Conservation (phyloP, 1,140 invertebrate species). For the Bradysia coprophila region DNA sequence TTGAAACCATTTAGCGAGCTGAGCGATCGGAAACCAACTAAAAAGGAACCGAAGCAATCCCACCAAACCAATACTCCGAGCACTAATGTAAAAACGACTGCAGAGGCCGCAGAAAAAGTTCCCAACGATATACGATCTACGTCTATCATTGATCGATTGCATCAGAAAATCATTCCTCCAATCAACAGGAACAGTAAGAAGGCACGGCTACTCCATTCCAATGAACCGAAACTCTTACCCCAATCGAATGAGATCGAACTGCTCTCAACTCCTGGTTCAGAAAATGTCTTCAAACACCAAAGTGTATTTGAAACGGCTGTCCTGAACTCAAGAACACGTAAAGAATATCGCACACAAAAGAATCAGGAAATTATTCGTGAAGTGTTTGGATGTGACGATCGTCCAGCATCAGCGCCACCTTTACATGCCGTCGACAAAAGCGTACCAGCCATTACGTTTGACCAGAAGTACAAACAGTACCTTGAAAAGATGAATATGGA, state of each 20-base stretch:
- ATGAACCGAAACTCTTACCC: constrained; percentile 1
- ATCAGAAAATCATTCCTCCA: constrained; percentile 10
- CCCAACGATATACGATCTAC: constrained; percentile 4
- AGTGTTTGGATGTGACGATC: constrained; percentile 48
- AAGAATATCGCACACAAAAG: constrained; percentile 53
- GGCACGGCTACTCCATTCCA: neutral
- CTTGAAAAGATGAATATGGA: constrained; percentile 21
- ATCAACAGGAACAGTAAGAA: neutral
- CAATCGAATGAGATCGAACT: constrained; percentile 31
- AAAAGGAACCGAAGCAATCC: constrained; percentile 11
- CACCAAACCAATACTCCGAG: neutral
- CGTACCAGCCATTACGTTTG: constrained; percentile 13
- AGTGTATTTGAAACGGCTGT: constrained; percentile 50
- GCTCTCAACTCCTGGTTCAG: constrained; percentile 33
- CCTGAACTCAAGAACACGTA: constrained; percentile 51
- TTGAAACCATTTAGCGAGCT: constrained; percentile 9
- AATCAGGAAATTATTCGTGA: constrained; percentile 58
- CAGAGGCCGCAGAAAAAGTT: neutral
- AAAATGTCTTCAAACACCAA: constrained; percentile 17
- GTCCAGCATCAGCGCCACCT: constrained; percentile 43
- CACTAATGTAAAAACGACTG: neutral
- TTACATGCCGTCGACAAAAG: neutral
- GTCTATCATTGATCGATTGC: constrained; percentile 21
- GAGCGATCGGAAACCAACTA: neutral
- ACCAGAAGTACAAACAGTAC: constrained; percentile 20